Evolutionary conservation across 2,888 invertebrate species (phyloP).

Genomic region (Himalopsyche japonica): DNA sequence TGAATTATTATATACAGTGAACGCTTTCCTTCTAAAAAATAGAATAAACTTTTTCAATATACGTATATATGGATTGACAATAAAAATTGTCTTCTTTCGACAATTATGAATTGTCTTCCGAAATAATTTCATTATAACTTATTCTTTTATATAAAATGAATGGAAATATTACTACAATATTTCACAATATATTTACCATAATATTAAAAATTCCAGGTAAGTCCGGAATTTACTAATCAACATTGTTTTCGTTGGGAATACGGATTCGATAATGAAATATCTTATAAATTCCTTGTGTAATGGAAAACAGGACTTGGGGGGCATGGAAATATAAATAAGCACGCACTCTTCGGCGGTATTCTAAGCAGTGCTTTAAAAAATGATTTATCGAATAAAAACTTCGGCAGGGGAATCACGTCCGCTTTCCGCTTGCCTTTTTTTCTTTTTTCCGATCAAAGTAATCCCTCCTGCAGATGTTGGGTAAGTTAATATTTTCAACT

Average conservation of each 20-base stretch:
- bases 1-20: too few species aligned
- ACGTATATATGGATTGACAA: too few species aligned
- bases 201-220: neutral
- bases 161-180: neutral
- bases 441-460: constrained; percentile 28
- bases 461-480: constrained; percentile 9
- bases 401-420: constrained; percentile 2
- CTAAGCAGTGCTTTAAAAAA: neutral
- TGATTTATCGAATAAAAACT: constrained; percentile 11
- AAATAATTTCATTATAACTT: neutral
- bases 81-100: too few species aligned
- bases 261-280: neutral
- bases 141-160: neutral
- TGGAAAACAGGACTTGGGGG: neutral
- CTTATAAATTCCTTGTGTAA: neutral
- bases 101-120: neutral
- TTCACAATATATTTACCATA: neutral
- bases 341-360: neutral
- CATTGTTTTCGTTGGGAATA: neutral
- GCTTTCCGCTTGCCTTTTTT: constrained; percentile 1
- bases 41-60: too few species aligned
- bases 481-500: neutral
- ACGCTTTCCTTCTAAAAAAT: too few species aligned
- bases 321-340: neutral
- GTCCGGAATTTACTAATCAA: neutral